Evolutionary conservation across 2,113 vertebrate genomes (phyloP).

Genomic region (Elaphurus davidianus): DNA sequence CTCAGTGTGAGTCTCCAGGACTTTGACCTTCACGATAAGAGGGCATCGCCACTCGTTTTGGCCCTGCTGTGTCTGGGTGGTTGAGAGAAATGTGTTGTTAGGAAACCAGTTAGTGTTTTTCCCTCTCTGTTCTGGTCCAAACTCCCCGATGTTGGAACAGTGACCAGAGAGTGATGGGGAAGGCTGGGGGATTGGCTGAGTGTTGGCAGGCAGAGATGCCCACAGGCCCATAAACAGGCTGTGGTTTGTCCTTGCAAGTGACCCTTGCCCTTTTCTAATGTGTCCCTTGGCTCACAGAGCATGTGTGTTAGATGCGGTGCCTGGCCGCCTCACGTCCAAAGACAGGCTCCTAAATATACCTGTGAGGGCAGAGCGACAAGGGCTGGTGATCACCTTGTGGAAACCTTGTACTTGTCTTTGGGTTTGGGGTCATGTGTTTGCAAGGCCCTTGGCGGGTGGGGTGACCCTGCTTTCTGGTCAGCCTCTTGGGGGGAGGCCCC

Average conservation of each 20-base stretch:
- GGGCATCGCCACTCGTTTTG: neutral
- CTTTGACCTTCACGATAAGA: neutral
- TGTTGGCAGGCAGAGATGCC: neutral
- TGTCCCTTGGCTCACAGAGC: too few relatives aligned
- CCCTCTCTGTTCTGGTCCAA: neutral
- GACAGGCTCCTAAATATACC: neutral
- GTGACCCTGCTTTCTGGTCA: neutral
- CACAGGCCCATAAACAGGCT: neutral
- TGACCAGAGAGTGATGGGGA: neutral
- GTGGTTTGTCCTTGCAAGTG: neutral
- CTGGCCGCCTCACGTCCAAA: neutral
- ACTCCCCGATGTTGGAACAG: neutral
- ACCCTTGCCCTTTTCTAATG: neutral
- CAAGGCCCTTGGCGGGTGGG: neutral
- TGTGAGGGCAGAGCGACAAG: neutral
- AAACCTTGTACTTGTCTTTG: neutral
- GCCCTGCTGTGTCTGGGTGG: neutral
- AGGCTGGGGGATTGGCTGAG: neutral
- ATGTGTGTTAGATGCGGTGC: accelerated
- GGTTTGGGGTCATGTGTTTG: neutral
- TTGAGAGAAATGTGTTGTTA: neutral
- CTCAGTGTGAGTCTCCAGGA: neutral
- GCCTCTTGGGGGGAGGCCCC: neutral
- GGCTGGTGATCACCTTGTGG: neutral
- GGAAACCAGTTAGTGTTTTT: neutral